Percentiles rank a stretch among this genome's conserved stretches.
Evolutionary conservation across 1,140 invertebrate genomes (phyloP).

Genomic region (Lasioglossum albipes): DNA sequence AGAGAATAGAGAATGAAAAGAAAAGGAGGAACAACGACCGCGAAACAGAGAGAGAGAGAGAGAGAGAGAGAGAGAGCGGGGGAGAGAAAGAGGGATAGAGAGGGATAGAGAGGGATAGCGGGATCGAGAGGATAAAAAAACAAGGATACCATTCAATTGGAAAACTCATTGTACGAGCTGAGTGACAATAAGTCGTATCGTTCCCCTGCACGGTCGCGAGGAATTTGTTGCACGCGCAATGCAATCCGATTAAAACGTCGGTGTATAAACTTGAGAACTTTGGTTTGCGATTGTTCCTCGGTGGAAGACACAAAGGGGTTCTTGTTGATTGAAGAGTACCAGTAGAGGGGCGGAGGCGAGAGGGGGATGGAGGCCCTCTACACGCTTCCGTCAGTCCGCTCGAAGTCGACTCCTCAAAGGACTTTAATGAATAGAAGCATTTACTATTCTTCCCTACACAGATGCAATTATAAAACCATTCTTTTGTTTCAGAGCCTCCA

Average conservation of each 20-base stretch:
- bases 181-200: conserved; percentile 28
- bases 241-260: conserved; percentile 48
- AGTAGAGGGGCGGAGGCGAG: too few relatives aligned
- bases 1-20: neutral
- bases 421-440: conserved; percentile 64
- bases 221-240: conserved; percentile 41
- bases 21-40: neutral
- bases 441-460: conserved; percentile 56
- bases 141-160: conserved; percentile 3
- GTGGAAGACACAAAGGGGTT: conserved; percentile 54
- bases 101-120: neutral
- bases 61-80: too few relatives aligned
- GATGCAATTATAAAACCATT: conserved; percentile 64
- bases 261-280: conserved; percentile 48
- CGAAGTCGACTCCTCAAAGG: conserved; percentile 55
- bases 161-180: neutral
- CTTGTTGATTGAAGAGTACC: conserved; percentile 59
- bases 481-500: conserved; percentile 57
- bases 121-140: neutral
- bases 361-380: conserved; percentile 4
- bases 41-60: too few relatives aligned
- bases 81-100: too few relatives aligned
- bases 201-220: conserved; percentile 11
- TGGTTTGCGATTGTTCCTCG: conserved; percentile 45
- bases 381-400: conserved; percentile 45